Percentiles rank a stretch among this genome's conserved stretches.
Evolutionary conservation across 2,888 invertebrate genomes (phyloP).

Genomic region (Pimpla rufipes): DNA sequence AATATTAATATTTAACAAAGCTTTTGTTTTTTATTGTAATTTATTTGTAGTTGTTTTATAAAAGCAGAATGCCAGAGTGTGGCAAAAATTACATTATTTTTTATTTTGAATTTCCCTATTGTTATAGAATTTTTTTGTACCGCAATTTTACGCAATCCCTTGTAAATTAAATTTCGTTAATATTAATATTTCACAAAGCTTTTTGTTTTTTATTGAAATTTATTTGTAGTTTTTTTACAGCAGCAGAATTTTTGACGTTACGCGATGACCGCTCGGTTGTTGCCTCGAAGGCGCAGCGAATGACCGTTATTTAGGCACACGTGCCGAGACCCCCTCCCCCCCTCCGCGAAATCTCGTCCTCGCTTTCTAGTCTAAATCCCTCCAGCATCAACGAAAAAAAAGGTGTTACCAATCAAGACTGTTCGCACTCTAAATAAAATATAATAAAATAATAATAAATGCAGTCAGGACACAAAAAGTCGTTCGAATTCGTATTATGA

Average conservation of each 20-base stretch:
- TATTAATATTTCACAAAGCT: background rate
- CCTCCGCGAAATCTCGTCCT: conserved; percentile 10
- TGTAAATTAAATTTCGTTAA: background rate
- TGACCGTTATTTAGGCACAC: conserved; percentile 51
- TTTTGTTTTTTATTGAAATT: too few relatives aligned
- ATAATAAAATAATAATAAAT: background rate
- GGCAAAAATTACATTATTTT: too few relatives aligned
- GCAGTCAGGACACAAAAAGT: background rate
- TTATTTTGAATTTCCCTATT: too few relatives aligned
- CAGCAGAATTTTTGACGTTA: background rate
- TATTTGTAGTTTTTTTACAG: too few relatives aligned
- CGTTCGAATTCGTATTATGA: background rate
- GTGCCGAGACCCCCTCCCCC: conserved; percentile 13
- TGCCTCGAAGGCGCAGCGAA: background rate
- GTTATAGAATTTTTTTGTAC: background rate
- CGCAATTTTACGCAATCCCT: background rate
- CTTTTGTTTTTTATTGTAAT: too few relatives aligned
- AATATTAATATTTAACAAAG: background rate
- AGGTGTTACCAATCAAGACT: background rate
- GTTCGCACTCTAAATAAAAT: background rate
- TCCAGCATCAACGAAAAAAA: background rate
- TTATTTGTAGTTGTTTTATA: too few relatives aligned
- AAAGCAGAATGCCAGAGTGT: too few relatives aligned
- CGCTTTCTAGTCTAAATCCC: conserved; percentile 21
- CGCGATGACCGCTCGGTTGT: background rate